These are phyloP conservation scores for Drosophila sproati DNA, from an alignment of 1,140 invertebrate species.

Conservation along the genomic window DNA sequence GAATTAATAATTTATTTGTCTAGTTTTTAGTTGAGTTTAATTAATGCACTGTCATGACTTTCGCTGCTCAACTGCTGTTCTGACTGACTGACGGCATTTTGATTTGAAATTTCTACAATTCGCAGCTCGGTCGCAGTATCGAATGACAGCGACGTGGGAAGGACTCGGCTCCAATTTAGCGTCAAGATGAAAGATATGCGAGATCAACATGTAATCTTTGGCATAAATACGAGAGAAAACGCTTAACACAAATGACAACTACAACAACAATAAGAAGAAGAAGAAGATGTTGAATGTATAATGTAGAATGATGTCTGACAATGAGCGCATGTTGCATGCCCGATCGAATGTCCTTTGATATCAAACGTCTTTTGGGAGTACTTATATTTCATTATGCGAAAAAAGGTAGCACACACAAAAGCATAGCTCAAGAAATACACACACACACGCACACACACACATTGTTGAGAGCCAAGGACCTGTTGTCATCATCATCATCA, in stretches of 20 bases:
- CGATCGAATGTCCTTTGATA: conserved; percentile 81
- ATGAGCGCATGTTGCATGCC: conserved; percentile 76
- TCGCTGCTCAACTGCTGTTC: conserved; percentile 11
- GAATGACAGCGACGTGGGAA: conserved; percentile 74
- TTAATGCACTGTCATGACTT: conserved; percentile 72
- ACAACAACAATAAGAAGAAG: neutral
- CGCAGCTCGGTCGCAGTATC: conserved; percentile 43
- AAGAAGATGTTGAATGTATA: conserved; percentile 35
- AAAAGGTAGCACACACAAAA: conserved; percentile 59
- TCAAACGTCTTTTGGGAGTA: conserved; percentile 66
- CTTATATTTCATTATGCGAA: conserved; percentile 81
- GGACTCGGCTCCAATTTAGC: conserved; percentile 45
- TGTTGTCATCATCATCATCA: conserved; percentile 61
- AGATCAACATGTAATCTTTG: conserved; percentile 82
- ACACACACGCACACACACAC: neutral
- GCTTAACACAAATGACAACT: conserved; percentile 71
- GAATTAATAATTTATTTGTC: conserved; percentile 54
- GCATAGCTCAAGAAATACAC: conserved; percentile 5
- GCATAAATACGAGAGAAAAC: conserved; percentile 70
- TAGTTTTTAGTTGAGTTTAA: conserved; percentile 52
- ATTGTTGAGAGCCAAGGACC: conserved; percentile 54
- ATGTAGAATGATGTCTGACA: conserved; percentile 26
- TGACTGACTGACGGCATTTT: conserved; percentile 75
- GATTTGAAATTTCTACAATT: conserved; percentile 47
- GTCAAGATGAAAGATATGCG: conserved; percentile 79